Percentiles rank a stretch among this genome's conserved stretches.
Conservation (phyloP, 2,797 vertebrate genomes). For the Falco rusticolus region DNA sequence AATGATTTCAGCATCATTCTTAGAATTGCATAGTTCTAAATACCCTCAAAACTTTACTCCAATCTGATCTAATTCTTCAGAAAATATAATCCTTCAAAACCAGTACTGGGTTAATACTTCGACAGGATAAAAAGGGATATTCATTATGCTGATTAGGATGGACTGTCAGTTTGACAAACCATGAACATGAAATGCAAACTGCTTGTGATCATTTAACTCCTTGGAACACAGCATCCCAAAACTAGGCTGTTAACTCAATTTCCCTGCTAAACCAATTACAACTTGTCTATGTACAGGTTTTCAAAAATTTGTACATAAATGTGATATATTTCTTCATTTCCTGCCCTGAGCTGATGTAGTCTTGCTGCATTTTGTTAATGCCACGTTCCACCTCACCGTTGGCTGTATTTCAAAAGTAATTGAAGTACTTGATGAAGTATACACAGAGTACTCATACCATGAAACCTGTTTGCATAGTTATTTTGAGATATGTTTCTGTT, state of each 20-base stretch:
- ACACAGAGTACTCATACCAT: background rate
- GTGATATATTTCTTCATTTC: background rate
- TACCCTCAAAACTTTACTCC: background rate
- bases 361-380: background rate
- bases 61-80: slow-evolving; percentile 11
- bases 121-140: slow-evolving; percentile 30
- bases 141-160: slow-evolving; percentile 24
- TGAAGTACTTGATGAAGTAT: background rate
- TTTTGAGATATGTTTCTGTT: background rate
- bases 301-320: background rate
- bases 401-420: background rate
- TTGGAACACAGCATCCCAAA: background rate
- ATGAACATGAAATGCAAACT: slow-evolving; percentile 4
- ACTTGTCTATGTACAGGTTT: background rate
- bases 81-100: slow-evolving; percentile 37
- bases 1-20: background rate
- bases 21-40: background rate
- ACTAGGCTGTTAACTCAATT: background rate
- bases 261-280: background rate
- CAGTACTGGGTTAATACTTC: slow-evolving; percentile 17
- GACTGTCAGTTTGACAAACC: slow-evolving; percentile 19
- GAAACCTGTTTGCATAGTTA: background rate
- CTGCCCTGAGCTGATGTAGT: background rate
- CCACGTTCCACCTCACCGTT: background rate
- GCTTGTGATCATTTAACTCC: slow-evolving; percentile 30